Conservation (phyloP, 2,113 vertebrate species). For the Oncorhynchus tshawytscha region DNA sequence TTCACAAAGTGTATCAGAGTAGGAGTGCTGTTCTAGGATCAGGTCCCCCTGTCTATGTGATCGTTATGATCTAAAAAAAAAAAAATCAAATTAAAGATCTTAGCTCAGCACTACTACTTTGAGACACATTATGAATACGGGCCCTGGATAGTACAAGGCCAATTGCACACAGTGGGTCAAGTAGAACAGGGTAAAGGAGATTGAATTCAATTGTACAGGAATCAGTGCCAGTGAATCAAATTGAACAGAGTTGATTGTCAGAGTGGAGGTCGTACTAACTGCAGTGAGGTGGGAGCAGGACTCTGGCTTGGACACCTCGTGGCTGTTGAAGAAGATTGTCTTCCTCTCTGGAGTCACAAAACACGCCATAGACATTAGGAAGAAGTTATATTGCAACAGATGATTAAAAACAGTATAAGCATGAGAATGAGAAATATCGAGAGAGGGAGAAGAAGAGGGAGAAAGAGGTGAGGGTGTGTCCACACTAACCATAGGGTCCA, state of each 20-base stretch:
- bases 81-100: too few relatives aligned
- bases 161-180: too few relatives aligned
- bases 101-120: too few relatives aligned
- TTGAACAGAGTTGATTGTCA: too few relatives aligned
- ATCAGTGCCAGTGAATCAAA: too few relatives aligned
- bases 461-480: neutral
- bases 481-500: constrained; percentile 68
- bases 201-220: too few relatives aligned
- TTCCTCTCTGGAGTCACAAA: constrained; percentile 64
- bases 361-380: neutral
- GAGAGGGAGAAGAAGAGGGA: neutral
- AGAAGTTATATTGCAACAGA: neutral
- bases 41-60: neutral
- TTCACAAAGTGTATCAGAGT: neutral
- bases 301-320: constrained; percentile 76
- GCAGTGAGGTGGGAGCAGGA: constrained; percentile 73
- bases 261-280: too few relatives aligned
- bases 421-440: neutral
- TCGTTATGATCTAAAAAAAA: too few relatives aligned
- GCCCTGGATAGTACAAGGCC: too few relatives aligned
- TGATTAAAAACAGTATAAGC: neutral
- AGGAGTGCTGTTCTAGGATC: too few relatives aligned
- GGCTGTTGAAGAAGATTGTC: constrained; percentile 79
- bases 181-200: too few relatives aligned
- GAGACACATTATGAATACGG: too few relatives aligned